Base-by-base conservation (phyloP, 2,888 invertebrate genomes). In the Idaea straminata region DNA sequence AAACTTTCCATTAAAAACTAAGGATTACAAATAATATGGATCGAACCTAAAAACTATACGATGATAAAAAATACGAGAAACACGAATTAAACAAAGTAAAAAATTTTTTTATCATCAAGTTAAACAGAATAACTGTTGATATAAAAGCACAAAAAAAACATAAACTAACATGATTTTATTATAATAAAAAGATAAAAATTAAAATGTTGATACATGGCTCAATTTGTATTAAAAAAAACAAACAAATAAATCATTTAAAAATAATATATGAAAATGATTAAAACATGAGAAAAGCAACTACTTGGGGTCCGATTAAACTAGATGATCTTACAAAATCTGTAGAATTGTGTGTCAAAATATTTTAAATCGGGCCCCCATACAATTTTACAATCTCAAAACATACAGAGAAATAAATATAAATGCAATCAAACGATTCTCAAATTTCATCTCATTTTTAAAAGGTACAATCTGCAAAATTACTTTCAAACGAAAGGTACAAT, bases 321-420 rank as follows among this genome's bases (percentile, higher is more conserved):
- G 25, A 25, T 25, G 25, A 2, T 47, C 47, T 36, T 47, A 47
- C 13, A 10, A 47, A 47, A 47, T 6, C 10, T 7, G 10, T 47
- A 47, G 47, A 47, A 0, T 47, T 47, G 47, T 38, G 38, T 47
- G 47, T 47, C 47, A 47, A 47, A 10, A 13, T 13, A 7, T 47
- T 47, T 5, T 4, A 13, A 38, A 47, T 47, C 47, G 47, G 10
- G 47, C 47, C 47, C 47, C 47, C 47, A 47, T 47, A 47, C 47
- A 47, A 13, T 47, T 47, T 47, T 47, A 47, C 47, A 75, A 72
- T 72, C 72, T 76, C 68, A 70, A 65, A 76, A 73, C 80, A 77
- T 72, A 82, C 77, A 78, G 78, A 72, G 74, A 73, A 76, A 79
- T 83, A 82, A 83, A 81, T 80, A 84, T 87, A 88, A 88, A 89